Percentiles rank a stretch among this genome's conserved stretches.
Conservation (phyloP, 2,888 invertebrate genomes). For the Hylaea fasciaria region DNA sequence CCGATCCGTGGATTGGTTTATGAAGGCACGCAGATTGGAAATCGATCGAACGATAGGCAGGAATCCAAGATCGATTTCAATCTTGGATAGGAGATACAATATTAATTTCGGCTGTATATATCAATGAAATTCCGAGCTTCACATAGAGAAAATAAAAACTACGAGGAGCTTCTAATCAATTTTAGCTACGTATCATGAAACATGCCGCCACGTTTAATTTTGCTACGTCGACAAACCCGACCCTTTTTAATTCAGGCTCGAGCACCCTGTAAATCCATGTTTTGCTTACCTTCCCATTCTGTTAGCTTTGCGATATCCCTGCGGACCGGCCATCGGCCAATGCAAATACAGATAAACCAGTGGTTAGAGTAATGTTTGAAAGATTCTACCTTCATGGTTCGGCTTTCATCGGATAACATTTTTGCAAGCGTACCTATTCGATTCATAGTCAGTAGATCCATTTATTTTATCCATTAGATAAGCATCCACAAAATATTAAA, state of each 20-base stretch:
- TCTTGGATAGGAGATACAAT: too few species aligned
- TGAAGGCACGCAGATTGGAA: too few species aligned
- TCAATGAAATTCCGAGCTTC: too few species aligned
- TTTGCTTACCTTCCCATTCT: slow-evolving; percentile 10
- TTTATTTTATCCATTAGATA: too few species aligned
- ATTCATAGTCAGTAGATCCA: too few species aligned
- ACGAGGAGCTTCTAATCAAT: background rate
- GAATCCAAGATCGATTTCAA: too few species aligned
- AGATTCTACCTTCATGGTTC: too few species aligned
- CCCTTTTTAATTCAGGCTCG: background rate
- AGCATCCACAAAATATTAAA: too few species aligned
- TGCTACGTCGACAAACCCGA: background rate
- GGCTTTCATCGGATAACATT: background rate
- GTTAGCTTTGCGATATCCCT: slow-evolving; percentile 10
- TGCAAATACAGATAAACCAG: background rate
- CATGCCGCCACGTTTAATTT: background rate
- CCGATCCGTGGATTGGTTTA: too few species aligned
- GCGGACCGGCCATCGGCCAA: slow-evolving; percentile 1
- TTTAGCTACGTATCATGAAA: background rate
- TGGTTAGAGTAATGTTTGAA: background rate
- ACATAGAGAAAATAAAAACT: too few species aligned
- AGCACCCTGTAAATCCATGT: slow-evolving; percentile 2
- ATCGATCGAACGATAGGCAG: too few species aligned
- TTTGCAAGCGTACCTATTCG: background rate
- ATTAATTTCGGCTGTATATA: too few species aligned